Evolutionary conservation across 2,797 vertebrate genomes (phyloP), one percentile per base, ranked within the genome.

Genomic region (Decapterus maruadsi): DNA sequence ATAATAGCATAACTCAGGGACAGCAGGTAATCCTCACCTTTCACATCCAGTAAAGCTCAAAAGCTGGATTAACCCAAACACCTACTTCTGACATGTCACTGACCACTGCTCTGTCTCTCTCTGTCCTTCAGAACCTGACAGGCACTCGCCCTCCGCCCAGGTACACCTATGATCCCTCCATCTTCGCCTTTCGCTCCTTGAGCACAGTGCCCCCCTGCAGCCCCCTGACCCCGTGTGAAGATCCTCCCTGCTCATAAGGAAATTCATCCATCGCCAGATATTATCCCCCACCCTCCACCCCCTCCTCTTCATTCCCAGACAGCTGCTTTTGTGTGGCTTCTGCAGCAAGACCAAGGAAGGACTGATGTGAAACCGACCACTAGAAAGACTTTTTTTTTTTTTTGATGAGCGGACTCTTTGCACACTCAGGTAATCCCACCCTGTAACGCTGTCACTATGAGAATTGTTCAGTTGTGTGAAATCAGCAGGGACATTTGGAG

Each of bases 181-280:
- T 95, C 86, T 98, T 97, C 74, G 95, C 97, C 86, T 98, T 98
- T 93, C 96, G 96, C 45, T 96, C 97, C 56, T 88, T 98, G 86
- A 97, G 96, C 94, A 95, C 95, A 19, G 95, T 94, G 80, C 96
- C 96, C 63, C 95, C 96, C 22, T 94, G 96, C 92, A 97, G 96
- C 87, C 96, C 97, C 0, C 86, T 96, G 85, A 94, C 93, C 75
- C 93, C 95, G 2, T 95, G 93, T 2, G 97, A 97, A 89, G 97
- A 98, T 81, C 95, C 96, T 17, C 93, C 96, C 34, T 95, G 96
- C 75, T 85, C 91, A 40, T 95, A 92, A 94, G 68, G 66, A 79
- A 54, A 78, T 22, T 2, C 14, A n/a, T 1, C 58, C 19, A 43
- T 26, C 10, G 22, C 64, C 72, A 58, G 72, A 83, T 68, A 60